Evolutionary conservation across 2,888 invertebrate genomes (phyloP).

Genomic region (Chouioia cunea): DNA sequence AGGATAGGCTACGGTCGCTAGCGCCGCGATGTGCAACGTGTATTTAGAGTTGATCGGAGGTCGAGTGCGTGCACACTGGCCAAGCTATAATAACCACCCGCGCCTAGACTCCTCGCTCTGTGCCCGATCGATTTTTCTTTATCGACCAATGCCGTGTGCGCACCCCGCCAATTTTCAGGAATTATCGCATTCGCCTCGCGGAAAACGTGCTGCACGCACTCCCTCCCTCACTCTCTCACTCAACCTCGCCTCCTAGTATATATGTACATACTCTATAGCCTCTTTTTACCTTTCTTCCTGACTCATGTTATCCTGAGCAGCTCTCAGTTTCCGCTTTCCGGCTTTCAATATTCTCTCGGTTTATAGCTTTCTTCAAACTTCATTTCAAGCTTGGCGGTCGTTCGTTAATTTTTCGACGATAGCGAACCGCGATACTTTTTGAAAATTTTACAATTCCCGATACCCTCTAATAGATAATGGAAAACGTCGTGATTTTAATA

Average conservation of each 20-base stretch:
- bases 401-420: no score
- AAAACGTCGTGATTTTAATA: no score
- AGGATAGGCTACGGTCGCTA: slow-evolving; percentile 49
- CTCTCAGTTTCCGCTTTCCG: no score
- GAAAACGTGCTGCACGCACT: slow-evolving; percentile 51
- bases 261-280: no score
- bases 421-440: no score
- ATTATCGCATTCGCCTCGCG: slow-evolving; percentile 59
- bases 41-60: slow-evolving; percentile 58
- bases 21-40: slow-evolving; percentile 55
- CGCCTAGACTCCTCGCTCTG: slow-evolving; percentile 18
- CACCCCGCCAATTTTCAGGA: slow-evolving; percentile 63
- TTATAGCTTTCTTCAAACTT: no score
- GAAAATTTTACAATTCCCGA: no score
- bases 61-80: neutral
- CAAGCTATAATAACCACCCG: neutral
- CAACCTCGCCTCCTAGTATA: neutral
- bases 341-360: no score
- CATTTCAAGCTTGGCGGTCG: no score
- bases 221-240: neutral
- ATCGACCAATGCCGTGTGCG: slow-evolving; percentile 59
- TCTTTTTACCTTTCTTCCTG: no score
- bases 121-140: slow-evolving; percentile 56
- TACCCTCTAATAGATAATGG: no score
- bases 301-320: no score